phyloP scores from a whole-genome alignment of 2,113 vertebrate species.

The Erpornis zantholeuca region DNA sequence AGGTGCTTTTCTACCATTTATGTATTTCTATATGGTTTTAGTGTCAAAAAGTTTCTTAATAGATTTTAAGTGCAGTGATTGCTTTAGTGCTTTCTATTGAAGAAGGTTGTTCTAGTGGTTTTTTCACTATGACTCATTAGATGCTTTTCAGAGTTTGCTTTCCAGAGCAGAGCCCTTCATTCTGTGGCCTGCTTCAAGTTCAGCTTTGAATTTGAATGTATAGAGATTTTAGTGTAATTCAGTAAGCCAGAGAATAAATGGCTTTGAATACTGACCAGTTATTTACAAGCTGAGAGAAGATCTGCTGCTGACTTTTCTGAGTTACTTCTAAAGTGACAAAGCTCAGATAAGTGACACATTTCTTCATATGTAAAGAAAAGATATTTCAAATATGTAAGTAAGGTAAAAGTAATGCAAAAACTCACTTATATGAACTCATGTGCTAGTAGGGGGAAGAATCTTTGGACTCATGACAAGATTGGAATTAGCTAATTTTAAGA shows the following conservation, averaged over 20 bases:
- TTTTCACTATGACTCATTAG: neutral
- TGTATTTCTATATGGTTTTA: neutral
- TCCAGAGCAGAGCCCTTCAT: neutral
- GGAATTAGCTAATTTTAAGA: neutral
- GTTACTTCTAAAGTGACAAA: neutral
- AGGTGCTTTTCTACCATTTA: neutral
- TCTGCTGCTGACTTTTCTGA: neutral
- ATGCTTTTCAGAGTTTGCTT: neutral
- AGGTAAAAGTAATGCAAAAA: neutral
- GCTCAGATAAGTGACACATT: neutral
- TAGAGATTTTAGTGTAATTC: neutral
- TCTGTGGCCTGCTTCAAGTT: neutral
- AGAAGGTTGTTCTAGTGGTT: neutral
- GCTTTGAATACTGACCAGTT: neutral
- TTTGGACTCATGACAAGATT: neutral
- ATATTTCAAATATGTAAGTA: neutral
- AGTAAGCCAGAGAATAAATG: neutral
- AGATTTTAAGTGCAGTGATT: neutral
- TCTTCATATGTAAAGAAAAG: neutral
- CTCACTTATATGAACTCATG: rapidly evolving
- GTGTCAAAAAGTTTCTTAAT: neutral
- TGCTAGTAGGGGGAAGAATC: neutral
- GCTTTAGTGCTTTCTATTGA: neutral
- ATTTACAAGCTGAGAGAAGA: neutral
- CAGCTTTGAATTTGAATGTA: neutral